A percentile compares a stretch with the other conserved stretches of the same genome.
These are phyloP conservation scores for Melanophora roralis DNA, from an alignment of 2,888 invertebrate genomes.

Conservation along the genomic window DNA sequence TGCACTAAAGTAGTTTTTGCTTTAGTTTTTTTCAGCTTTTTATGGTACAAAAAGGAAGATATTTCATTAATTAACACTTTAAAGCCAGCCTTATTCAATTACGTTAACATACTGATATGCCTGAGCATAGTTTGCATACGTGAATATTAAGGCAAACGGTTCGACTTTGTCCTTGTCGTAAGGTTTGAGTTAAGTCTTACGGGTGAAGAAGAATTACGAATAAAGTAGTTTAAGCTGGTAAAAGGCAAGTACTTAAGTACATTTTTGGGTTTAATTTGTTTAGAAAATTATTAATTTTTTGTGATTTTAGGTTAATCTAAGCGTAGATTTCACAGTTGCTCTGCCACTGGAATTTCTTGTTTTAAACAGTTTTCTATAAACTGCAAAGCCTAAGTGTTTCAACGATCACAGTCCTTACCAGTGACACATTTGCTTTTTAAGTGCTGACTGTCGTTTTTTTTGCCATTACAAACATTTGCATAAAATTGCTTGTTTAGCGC, in stretches of 20 bases:
- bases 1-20: slow-evolving; percentile 32
- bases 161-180: not conserved
- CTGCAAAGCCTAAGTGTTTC: too few species aligned
- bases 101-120: not conserved
- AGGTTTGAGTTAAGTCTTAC: not conserved
- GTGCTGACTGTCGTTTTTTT: not conserved
- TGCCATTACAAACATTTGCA: slow-evolving; percentile 30
- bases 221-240: too few species aligned
- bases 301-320: too few species aligned
- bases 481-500: slow-evolving; percentile 34
- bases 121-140: not conserved
- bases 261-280: too few species aligned
- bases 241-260: too few species aligned
- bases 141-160: not conserved
- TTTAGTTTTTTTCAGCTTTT: slow-evolving; percentile 13
- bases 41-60: slow-evolving; percentile 37
- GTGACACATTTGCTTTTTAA: not conserved
- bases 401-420: not conserved
- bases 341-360: too few species aligned
- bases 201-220: not conserved
- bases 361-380: too few species aligned
- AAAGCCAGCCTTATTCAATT: slow-evolving; percentile 57
- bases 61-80: slow-evolving; percentile 63
- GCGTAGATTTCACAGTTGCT: too few species aligned
- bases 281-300: too few species aligned